A percentile compares a stretch with the other conserved stretches of the same genome.
Evolutionary conservation across 1,140 invertebrate species (phyloP).

Genomic region (Acromyrmex charruanus): DNA sequence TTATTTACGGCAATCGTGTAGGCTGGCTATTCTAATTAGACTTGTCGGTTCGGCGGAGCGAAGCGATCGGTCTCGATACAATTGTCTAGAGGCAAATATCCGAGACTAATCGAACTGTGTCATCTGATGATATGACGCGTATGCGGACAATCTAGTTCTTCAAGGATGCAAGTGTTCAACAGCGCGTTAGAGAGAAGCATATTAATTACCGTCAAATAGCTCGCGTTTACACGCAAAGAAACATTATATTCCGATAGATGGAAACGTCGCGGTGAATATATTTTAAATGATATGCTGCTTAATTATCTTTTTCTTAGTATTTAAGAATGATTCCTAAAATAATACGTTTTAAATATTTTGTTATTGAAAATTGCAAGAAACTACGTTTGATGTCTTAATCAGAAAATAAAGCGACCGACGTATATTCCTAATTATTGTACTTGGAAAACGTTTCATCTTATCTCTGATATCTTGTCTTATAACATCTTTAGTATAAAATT

Average conservation of each 20-base stretch:
- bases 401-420: background rate
- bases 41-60: slow-evolving; percentile 68
- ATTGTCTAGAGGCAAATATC: slow-evolving; percentile 77
- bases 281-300: background rate
- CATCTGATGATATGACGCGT: slow-evolving; percentile 65
- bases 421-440: background rate
- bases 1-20: slow-evolving; percentile 35
- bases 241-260: background rate
- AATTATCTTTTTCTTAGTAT: background rate
- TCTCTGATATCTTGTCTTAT: background rate
- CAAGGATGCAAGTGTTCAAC: slow-evolving; percentile 69
- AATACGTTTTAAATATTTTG: background rate
- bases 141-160: slow-evolving; percentile 66
- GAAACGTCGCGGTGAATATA: background rate
- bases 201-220: slow-evolving; percentile 46
- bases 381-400: background rate
- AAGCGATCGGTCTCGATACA: slow-evolving; percentile 70
- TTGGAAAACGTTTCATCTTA: background rate
- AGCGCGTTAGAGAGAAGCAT: background rate
- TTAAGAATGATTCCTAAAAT: background rate
- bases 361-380: background rate
- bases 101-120: slow-evolving; percentile 78
- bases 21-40: slow-evolving; percentile 62
- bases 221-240: background rate
- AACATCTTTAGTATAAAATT: slow-evolving; percentile 8